Evolutionary conservation across 2,888 invertebrate species (phyloP).

Genomic region (Euzetes globulus): DNA sequence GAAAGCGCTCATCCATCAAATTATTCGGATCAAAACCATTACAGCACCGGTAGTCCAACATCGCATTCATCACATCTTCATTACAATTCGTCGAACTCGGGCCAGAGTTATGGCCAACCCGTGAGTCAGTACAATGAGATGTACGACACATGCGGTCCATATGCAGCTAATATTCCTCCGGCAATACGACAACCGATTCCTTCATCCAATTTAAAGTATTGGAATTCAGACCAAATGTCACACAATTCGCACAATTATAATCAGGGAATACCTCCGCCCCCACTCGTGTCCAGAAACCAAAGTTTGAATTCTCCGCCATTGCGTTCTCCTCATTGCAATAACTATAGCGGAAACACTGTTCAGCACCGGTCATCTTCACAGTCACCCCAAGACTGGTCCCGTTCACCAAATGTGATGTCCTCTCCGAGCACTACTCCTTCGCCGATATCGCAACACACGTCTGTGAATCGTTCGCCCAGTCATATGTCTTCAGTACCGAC

Average conservation of each 20-base stretch:
- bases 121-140: slow-evolving; percentile 25
- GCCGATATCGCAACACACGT: slow-evolving; percentile 34
- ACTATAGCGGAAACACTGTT: neutral
- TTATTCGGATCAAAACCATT: slow-evolving; percentile 16
- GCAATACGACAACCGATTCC: slow-evolving; percentile 21
- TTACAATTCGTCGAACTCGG: slow-evolving; percentile 19
- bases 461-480: slow-evolving; percentile 38
- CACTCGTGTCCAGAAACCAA: slow-evolving; percentile 36
- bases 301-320: slow-evolving; percentile 27
- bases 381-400: slow-evolving; percentile 40
- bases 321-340: slow-evolving; percentile 26
- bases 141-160: slow-evolving; percentile 9
- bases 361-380: slow-evolving; percentile 11
- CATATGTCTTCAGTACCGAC: slow-evolving; percentile 34
- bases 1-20: neutral
- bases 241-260: slow-evolving; percentile 25
- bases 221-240: slow-evolving; percentile 25
- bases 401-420: slow-evolving; percentile 40
- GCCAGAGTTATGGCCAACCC: slow-evolving; percentile 18
- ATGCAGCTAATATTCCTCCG: slow-evolving; percentile 24
- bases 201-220: slow-evolving; percentile 18
- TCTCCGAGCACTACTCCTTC: slow-evolving; percentile 42
- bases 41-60: slow-evolving; percentile 7
- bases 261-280: slow-evolving; percentile 38
- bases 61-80: slow-evolving; percentile 14